Evolutionary conservation across 1,140 invertebrate genomes (phyloP), one percentile per base, ranked within the genome.

Genomic region (Temnothorax longispinosus): DNA sequence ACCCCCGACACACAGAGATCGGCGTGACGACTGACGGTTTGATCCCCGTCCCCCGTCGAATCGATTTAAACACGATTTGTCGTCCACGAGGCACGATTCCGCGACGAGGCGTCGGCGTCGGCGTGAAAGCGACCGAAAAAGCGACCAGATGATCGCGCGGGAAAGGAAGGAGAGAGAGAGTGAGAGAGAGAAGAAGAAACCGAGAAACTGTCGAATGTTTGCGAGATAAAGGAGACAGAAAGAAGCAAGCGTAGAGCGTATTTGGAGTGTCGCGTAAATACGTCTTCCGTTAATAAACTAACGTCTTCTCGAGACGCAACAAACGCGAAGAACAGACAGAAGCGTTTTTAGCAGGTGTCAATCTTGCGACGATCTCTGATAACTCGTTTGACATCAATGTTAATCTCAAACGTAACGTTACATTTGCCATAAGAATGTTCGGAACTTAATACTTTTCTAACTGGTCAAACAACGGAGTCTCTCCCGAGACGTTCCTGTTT

Each of bases 21-120:
- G 67, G 21, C 21, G 15, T 54, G 47, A 71, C 44, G 78, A 44
- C 65, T 52, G 60, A 67, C 76, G 21, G 62, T 67, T 81, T 18
- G 78, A 72, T 71, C 15, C 15, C 18, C 11, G 32, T 65, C 11
- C 6, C n/a, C 21, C n/a, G 2, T 52, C 64, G 64, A 69, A 69
- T 80, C 50, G 65, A 56, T 32, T 56, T 52, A 56, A 54, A 71
- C 27, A 15, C 21, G 15, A 69, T 69, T 69, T 67, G 60, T n/a
- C 13, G 18, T 21, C 64, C 13, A 35, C 38, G 54, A 41, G 54
- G 27, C 3, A 10, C 27, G 35, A 52, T 18, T 52, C 32, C 38
- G 18, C 13, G 64, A 32, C 13, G 44, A 32, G 54, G 21, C 27
- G 32, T 21, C 21, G 21, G 21, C 21, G 21, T 72, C 67, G 47